Evolutionary conservation across 2,113 vertebrate genomes (phyloP), one percentile per base, ranked within the genome.

Genomic region (Zingel zingel): DNA sequence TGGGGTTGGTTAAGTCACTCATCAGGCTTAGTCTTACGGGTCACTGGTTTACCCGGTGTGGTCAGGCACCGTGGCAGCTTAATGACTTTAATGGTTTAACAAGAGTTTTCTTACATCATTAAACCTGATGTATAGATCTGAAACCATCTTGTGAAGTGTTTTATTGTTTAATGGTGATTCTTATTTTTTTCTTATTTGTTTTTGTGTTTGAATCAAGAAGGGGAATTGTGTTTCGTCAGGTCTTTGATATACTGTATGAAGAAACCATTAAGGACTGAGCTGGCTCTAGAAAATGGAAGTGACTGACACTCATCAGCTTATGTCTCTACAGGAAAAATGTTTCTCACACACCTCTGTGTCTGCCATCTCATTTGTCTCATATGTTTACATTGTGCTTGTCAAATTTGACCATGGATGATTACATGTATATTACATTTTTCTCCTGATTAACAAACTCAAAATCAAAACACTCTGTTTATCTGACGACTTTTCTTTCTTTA

Each of bases 1-100:
- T 81, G 59, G 75, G 88, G 78, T 74, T 45, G 19, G 69, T 74
- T 82, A 86, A 79, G 61, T 88, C 87, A 85, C 73, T 87, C 84
- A 84, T 89, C 86, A 82, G 82, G 65, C 68, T 83, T 84, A 43
- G 53, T 73, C 3, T 72, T 30, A 50, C 30, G 48, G 75, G 77
- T 85, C 88, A 86, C 53, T 84, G 80, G 48, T 89, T 88, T 56
- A 77, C 57, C 50, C 80, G 48, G 74, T 82, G 50, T 50, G 66
- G 45, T 83, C 51, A 51, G 72, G 75, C 23, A 64, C 27, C 45
- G 25, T 36, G 76, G 65, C 67, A 65, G 87, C 59, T 74, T 65
- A 67, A 56, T 85, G 79, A 79, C 53, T 72, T 86, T 16, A 69
- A 79, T 81, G 54, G n/a, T 27, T 64, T 25, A 23, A 57, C 62